Base-by-base conservation (phyloP, 1,140 invertebrate genomes). In the Caenorhabditis inopinata region DNA sequence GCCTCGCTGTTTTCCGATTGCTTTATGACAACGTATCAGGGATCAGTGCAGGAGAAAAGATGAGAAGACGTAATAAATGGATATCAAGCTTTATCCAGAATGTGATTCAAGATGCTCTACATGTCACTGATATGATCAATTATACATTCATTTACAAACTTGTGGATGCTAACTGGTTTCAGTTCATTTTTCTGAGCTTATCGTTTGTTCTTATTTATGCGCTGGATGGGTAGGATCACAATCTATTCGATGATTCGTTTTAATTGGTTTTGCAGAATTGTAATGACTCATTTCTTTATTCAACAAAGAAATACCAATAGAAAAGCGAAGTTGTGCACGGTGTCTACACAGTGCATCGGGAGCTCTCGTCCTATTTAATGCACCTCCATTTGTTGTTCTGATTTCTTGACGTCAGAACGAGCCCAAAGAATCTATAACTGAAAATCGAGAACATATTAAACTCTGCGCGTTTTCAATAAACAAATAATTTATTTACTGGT, bases 21-120 rank as follows among this genome's bases (percentile, higher is more conserved):
- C 12, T 68, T 12, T 68, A 68, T 32, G 58, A 68, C 0, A 68
- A 68, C 18, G 58, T 68, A 1, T n/a, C 58, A 12, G 58, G 58
- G 9, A 68, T 68, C 0, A 68, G 25, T 21, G 58, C 18, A 7
- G 2, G 6, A 7, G 32, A 68, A n/a, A 68, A 68, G 23, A 6
- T 11, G 3, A n/a, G 32, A 68, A 42, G 58, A 68, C 11, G 58
- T 7, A 68, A 68, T 0, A 21, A 21, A 38, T 68, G 58, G 58
- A 4, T 68, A 38, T 5, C 32, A 2, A 68, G 9, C 7, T 68
- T 68, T 16, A 68, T 68, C 38, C 58, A 68, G 23, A 68, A 68
- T 42, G 58, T 68, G 32, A 68, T 68, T 21, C 58, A 68, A 68
- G 58, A 68, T 68, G 32, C 58, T 11, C 32, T 68, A 6, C 58